phyloP scores from a whole-genome alignment of 2,797 vertebrate species.

The Characodon lateralis region DNA sequence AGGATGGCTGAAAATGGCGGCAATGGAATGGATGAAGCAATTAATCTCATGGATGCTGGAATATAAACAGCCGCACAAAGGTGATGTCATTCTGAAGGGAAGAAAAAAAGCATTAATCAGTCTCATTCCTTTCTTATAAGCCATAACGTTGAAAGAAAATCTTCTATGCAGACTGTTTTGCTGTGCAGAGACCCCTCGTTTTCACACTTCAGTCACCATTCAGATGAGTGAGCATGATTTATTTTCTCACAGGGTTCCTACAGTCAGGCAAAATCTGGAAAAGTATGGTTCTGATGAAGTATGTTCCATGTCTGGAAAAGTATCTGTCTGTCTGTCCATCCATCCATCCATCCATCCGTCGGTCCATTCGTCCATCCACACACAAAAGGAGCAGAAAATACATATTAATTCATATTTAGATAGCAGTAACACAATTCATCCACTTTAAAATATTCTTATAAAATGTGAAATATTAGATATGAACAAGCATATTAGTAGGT shows the following conservation, averaged over 20 bases:
- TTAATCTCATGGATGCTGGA: conserved; percentile 64
- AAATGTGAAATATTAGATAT: too few species aligned
- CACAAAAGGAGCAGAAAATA: too few species aligned
- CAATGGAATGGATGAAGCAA: conserved; percentile 54
- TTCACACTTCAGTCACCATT: conserved; percentile 40
- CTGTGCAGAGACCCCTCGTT: conserved; percentile 41
- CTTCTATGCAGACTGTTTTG: conserved; percentile 26
- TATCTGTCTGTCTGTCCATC: too few species aligned
- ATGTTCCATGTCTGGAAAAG: background rate
- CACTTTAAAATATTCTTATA: too few species aligned
- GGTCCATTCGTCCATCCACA: background rate
- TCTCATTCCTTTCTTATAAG: conserved; percentile 25
- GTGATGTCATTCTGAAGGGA: conserved; percentile 24
- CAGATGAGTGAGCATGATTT: conserved; percentile 25
- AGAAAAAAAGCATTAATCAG: conserved; percentile 36
- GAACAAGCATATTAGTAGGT: too few species aligned
- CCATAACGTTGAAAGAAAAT: conserved; percentile 20
- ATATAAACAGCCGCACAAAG: conserved; percentile 53
- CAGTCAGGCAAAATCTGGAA: background rate
- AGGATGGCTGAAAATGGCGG: conserved; percentile 33
- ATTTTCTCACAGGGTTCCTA: conserved; percentile 37
- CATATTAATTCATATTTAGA: too few species aligned
- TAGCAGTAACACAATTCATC: too few species aligned
- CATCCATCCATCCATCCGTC: background rate
- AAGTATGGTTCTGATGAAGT: background rate